Evolutionary conservation across 2,888 invertebrate genomes (phyloP).

Genomic region (Epistrophella euchroma): DNA sequence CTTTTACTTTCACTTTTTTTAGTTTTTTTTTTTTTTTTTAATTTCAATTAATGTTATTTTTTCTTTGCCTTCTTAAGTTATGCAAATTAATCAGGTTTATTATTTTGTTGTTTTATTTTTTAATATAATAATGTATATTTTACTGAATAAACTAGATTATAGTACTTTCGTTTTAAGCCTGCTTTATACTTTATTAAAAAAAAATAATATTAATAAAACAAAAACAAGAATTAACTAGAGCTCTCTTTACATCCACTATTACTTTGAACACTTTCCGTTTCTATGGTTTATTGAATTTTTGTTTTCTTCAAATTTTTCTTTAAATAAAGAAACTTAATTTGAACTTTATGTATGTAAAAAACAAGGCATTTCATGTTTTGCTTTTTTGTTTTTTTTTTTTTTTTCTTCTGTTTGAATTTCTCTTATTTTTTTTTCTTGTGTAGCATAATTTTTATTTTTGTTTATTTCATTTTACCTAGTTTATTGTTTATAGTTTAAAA

Average conservation of each 20-base stretch:
- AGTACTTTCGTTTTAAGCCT: slow-evolving; percentile 65
- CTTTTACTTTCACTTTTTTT: not conserved
- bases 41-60: not conserved
- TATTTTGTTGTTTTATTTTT: slow-evolving; percentile 41
- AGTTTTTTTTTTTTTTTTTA: not conserved
- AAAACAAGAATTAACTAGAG: slow-evolving; percentile 59
- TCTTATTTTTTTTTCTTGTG: slow-evolving; percentile 16
- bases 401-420: slow-evolving; percentile 76
- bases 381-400: slow-evolving; percentile 73
- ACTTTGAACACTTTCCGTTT: slow-evolving; percentile 65
- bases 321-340: slow-evolving; percentile 64
- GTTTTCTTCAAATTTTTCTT: slow-evolving; percentile 21
- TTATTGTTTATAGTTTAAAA: slow-evolving; percentile 52
- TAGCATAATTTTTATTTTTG: slow-evolving; percentile 19
- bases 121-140: slow-evolving; percentile 36
- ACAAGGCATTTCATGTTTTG: slow-evolving; percentile 75
- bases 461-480: slow-evolving; percentile 27
- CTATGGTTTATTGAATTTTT: slow-evolving; percentile 61
- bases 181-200: slow-evolving; percentile 49
- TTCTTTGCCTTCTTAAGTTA: slow-evolving; percentile 43
- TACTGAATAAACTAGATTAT: slow-evolving; percentile 68
- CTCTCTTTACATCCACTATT: slow-evolving; percentile 56
- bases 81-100: slow-evolving; percentile 56
- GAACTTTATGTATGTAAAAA: slow-evolving; percentile 69
- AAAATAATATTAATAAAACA: slow-evolving; percentile 32